Evolutionary conservation across 2,888 invertebrate genomes (phyloP), one percentile per base, ranked within the genome.

Genomic region (Blera fallax): DNA sequence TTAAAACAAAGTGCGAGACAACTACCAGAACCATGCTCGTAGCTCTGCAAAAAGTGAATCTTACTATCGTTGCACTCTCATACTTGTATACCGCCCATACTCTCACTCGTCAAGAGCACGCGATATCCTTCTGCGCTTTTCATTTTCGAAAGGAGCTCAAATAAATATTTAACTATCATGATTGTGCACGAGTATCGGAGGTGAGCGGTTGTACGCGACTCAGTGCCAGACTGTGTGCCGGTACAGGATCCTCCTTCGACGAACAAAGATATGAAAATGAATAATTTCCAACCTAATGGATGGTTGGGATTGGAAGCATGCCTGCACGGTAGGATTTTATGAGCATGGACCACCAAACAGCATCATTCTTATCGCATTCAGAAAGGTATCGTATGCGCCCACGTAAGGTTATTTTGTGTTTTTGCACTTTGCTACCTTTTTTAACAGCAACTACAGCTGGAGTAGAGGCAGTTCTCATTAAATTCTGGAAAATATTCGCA

Each of bases 161-260:
- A 85, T 81, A 85, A 85, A 85, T 76, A 85, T 85, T 85, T 85
- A 85, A 81, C 77, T 50, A 85, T 70, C 50, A 80, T 70, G 79
- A 80, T 60, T 79, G 40, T 67, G 72, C 45, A 21, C n/a, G n/a
- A n/a, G 3, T 40, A 80, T 69, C 69, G 58, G 45, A 67, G 60
- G 58, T 54, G 58, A 40, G 29, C 21, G 32, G 29, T 52, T 58
- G 32, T 34, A 40, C 37, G 16, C 8, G 8, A 45, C 4, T 37
- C 58, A 43, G 5, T 24, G 29, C 29, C 34, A 45, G 29, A 54
- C 3, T 62, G 8, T 8, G 45, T 24, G 32, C 37, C n/a, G 21
- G 24, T 48, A 45, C 40, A 73, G 65, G 50, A 56, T 70, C 32
- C 52, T 64, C 18, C 27, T 69, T 29, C 40, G 40, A 52, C 34